A percentile compares a stretch with the other conserved stretches of the same genome.
These are phyloP conservation scores for Haemorhous mexicanus DNA, from an alignment of 2,113 vertebrate genomes.

Conservation along the genomic window DNA sequence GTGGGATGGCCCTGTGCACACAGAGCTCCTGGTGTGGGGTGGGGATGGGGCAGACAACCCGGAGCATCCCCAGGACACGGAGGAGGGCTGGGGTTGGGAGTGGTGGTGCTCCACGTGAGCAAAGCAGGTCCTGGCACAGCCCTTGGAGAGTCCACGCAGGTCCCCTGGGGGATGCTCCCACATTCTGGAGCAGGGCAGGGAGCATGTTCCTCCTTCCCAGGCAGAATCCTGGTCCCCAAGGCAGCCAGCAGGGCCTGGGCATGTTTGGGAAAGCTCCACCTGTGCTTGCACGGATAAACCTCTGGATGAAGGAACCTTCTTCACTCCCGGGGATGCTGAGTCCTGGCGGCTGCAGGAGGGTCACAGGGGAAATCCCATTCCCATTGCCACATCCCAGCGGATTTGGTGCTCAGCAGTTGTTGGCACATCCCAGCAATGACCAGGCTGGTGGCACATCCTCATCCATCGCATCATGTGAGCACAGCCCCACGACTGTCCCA, in stretches of 20 bases:
- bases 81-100: fast-evolving
- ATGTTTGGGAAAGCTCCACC: not conserved
- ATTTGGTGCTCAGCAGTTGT: not conserved
- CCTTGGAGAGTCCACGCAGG: fast-evolving
- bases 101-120: not conserved
- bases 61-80: fast-evolving
- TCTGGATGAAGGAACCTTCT: not conserved
- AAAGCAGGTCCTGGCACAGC: not conserved
- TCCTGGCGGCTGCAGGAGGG: fast-evolving
- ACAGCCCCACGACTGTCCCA: fast-evolving
- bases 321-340: not conserved
- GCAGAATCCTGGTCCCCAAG: fast-evolving
- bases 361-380: not conserved
- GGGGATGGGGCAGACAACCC: fast-evolving
- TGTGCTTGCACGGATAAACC: not conserved
- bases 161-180: not conserved
- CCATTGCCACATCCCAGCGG: fast-evolving
- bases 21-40: not conserved
- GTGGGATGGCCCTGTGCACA: too few relatives aligned
- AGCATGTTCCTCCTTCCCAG: not conserved
- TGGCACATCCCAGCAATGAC: not conserved
- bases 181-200: fast-evolving
- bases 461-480: fast-evolving
- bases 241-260: fast-evolving
- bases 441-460: not conserved